phyloP scores from a whole-genome alignment of 1,140 invertebrate genomes.

The Bombus fervidus region DNA sequence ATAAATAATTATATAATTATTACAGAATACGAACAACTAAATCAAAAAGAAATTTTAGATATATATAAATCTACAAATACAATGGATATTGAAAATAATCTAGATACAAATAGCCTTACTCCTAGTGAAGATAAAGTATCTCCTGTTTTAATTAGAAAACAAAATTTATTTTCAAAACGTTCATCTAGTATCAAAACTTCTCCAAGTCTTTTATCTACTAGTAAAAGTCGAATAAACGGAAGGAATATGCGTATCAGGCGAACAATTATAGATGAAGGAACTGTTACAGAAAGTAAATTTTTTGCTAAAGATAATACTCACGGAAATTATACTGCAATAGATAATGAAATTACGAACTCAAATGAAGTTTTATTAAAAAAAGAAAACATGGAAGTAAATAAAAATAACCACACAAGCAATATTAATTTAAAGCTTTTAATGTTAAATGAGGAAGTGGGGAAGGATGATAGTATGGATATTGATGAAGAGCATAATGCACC shows the following conservation, averaged over 20 bases:
- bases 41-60: constrained; percentile 48
- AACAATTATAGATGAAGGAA: constrained; percentile 57
- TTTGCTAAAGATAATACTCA: constrained; percentile 39
- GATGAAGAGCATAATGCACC: not conserved
- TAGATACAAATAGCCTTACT: not conserved
- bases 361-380: not conserved
- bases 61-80: constrained; percentile 53
- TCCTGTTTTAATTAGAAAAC: constrained; percentile 51
- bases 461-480: not conserved
- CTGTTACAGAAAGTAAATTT: constrained; percentile 63
- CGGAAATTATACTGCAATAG: not conserved
- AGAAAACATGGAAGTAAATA: not conserved
- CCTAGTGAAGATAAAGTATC: constrained; percentile 33
- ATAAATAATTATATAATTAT: constrained; percentile 10
- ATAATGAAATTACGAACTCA: not conserved
- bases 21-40: constrained; percentile 48
- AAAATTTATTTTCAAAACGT: constrained; percentile 66
- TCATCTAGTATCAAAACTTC: constrained; percentile 45
- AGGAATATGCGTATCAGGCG: constrained; percentile 52
- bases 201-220: constrained; percentile 57
- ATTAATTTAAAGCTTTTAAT: not conserved
- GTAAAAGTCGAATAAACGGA: constrained; percentile 45
- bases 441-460: not conserved
- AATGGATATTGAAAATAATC: constrained; percentile 13
- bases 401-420: not conserved